Conservation (phyloP, 2,797 vertebrate genomes). For the Argya squamiceps region DNA sequence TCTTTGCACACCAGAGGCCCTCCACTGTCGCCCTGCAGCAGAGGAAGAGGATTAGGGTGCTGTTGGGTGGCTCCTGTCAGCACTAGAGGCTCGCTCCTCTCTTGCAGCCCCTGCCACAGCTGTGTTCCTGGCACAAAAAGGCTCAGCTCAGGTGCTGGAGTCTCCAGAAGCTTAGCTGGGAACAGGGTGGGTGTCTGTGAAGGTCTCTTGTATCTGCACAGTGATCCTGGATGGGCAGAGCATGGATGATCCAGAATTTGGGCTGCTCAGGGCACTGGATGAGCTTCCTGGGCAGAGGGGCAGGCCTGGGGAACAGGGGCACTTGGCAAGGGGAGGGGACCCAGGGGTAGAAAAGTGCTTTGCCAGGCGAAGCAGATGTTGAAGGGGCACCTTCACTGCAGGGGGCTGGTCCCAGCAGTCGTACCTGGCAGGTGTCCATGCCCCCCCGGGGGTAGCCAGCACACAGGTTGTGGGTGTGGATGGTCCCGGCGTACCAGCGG, state of each 20-base stretch:
- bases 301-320: not conserved
- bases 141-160: not conserved
- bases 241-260: not conserved
- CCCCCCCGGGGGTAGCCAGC: not conserved
- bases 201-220: not conserved
- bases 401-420: not conserved
- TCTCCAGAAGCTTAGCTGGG: not conserved
- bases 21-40: not conserved
- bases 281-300: not conserved
- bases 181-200: not conserved
- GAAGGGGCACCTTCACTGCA: not conserved
- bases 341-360: too few relatives aligned
- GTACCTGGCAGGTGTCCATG: constrained; percentile 35
- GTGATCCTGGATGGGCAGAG: not conserved
- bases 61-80: not conserved
- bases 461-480: not conserved
- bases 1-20: constrained; percentile 10
- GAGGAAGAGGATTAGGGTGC: not conserved
- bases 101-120: not conserved
- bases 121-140: not conserved
- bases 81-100: not conserved
- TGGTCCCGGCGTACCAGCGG: not conserved
- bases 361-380: fast-evolving
- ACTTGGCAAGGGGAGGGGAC: not conserved
- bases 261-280: not conserved